Evolutionary conservation across 2,888 invertebrate genomes (phyloP), one percentile per base, ranked within the genome.

Genomic region (Clostera curtula): DNA sequence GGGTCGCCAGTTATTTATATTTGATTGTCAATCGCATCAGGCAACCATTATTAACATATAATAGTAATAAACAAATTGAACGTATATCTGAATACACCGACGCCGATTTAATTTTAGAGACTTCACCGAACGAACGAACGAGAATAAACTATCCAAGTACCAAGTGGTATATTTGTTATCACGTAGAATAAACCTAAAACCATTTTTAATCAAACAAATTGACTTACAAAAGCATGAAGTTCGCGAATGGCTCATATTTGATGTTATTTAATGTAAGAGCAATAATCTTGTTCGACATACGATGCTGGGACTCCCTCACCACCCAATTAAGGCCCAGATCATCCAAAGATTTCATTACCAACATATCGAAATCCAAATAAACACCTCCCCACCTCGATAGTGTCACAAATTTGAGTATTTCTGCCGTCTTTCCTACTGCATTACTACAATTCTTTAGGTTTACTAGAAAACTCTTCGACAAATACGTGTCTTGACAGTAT

Each of bases 311-410:
- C n/a, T n/a, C 3, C 10, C 14, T 89, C 2, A 88, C 89, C 1
- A 87, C 87, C 60, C 86, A 90, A 60, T 90, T 89, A 12, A 57
- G 64, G 1, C 55, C 69, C 24, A 90, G 54, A 3, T 68, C 55
- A 12, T 85, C 79, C 19, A 91, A 55, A 4, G 85, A 70, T 37
- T 86, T 89, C 12, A 86, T 82, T 4, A 92, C 87, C 6, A 93
- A 84, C 1, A 91, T 87, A 57, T 93, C 93, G 43, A 91, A 65
- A 49, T 93, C 93, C 29, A 93, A 59, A 56, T 92, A 93, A 23
- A 91, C 88, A 0, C 93, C 93, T 4, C 92, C 90, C 57, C 85
- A 92, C 54, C 89, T 91, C 85, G 89, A 91, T 3, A 93, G 66
- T 0, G 89, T 87, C 23, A 90, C 52, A 46, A 86, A 90, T 36